Evolutionary conservation across 2,113 vertebrate species (phyloP).

Genomic region (Oryzias melastigma): DNA sequence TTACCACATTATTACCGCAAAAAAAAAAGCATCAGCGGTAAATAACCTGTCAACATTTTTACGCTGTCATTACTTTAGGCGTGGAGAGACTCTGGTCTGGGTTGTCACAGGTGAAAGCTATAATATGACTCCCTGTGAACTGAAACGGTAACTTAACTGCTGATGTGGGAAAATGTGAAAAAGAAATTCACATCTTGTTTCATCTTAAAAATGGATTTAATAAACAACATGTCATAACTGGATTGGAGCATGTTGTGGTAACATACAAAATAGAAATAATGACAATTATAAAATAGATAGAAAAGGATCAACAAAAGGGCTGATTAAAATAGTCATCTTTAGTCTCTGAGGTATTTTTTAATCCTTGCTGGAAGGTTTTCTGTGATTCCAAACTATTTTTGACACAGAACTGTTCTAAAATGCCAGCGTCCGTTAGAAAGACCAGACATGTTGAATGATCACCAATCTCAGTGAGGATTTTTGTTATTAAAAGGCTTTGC

Average conservation of each 20-base stretch:
- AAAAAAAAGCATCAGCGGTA: neutral
- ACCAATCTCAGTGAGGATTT: constrained; percentile 38
- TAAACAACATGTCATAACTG: neutral
- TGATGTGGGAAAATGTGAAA: constrained; percentile 6
- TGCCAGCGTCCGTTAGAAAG: constrained; percentile 10
- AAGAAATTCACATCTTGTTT: constrained; percentile 19
- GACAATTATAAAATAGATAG: neutral
- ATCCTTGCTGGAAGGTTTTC: constrained; percentile 44
- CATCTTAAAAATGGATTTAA: neutral
- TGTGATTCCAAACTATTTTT: neutral
- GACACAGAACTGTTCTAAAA: constrained; percentile 20
- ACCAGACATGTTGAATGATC: constrained; percentile 27
- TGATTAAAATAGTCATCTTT: constrained; percentile 36
- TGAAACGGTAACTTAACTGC: constrained; percentile 12
- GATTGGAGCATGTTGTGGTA: constrained; percentile 4
- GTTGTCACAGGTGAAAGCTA: constrained; percentile 1
- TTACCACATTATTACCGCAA: neutral
- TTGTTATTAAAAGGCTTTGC: constrained; percentile 32
- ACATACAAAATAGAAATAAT: constrained; percentile 6
- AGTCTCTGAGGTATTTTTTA: constrained; percentile 40
- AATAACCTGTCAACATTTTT: neutral
- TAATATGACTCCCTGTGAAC: neutral
- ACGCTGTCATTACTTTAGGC: neutral
- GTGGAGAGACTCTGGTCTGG: neutral
- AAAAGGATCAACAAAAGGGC: constrained; percentile 22